Evolutionary conservation across 2,113 vertebrate genomes (phyloP).

Genomic region (Acanthochromis polyacanthus): DNA sequence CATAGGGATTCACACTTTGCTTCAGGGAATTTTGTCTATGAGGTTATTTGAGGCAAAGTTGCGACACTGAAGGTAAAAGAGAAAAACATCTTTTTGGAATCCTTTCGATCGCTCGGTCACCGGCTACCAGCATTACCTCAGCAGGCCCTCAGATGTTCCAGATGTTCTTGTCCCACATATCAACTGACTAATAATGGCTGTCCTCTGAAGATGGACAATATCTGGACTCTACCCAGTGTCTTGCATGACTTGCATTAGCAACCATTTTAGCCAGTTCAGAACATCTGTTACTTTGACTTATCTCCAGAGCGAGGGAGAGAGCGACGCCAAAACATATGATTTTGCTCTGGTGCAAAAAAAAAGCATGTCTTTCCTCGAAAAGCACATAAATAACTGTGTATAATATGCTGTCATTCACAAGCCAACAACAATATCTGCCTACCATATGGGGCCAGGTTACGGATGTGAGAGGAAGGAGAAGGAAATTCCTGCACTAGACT

Average conservation of each 20-base stretch:
- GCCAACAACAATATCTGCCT: conserved; percentile 86
- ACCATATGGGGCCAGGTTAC: conserved; percentile 84
- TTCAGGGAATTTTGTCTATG: no score
- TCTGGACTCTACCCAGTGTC: conserved; percentile 61
- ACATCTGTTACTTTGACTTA: conserved; percentile 72
- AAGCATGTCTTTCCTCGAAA: conserved; percentile 63
- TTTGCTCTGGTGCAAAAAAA: conserved; percentile 67
- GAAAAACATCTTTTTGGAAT: conserved; percentile 33
- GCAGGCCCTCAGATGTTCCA: conserved; percentile 58
- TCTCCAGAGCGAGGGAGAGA: conserved; percentile 41
- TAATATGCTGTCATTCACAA: conserved; percentile 61
- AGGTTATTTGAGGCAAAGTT: conserved; percentile 56
- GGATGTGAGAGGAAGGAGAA: conserved; percentile 71
- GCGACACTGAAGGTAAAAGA: conserved; percentile 34
- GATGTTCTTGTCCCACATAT: conserved; percentile 68
- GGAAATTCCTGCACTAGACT: conserved; percentile 84
- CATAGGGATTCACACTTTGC: no score
- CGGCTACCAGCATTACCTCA: conserved; percentile 70
- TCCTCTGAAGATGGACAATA: conserved; percentile 66
- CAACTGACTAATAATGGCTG: conserved; percentile 54
- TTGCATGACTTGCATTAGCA: conserved; percentile 71
- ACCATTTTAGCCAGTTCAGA: conserved; percentile 70
- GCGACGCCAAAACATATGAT: conserved; percentile 73
- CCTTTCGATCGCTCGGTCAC: conserved; percentile 9
- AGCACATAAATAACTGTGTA: conserved; percentile 83